phyloP scores from a whole-genome alignment of 1,140 invertebrate genomes.

The Homalodisca vitripennis region DNA sequence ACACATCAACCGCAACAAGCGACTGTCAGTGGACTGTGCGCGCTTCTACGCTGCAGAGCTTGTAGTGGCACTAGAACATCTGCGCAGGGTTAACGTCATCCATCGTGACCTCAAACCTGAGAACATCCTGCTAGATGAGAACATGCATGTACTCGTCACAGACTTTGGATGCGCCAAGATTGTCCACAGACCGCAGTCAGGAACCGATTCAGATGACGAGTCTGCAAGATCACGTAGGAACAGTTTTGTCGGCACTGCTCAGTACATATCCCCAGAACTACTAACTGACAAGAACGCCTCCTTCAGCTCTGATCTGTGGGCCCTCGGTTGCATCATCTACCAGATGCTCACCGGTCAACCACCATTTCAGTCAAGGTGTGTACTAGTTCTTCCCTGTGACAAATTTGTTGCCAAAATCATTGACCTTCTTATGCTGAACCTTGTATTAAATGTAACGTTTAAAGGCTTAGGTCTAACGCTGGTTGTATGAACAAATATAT shows the following conservation, averaged over 20 bases:
- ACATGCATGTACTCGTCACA: constrained; percentile 95
- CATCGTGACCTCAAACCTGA: constrained; percentile 89
- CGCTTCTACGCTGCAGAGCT: constrained; percentile 95
- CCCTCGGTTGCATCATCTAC: constrained; percentile 95
- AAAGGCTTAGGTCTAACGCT: too few species aligned
- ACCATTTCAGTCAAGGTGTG: constrained; percentile 87
- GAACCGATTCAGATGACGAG: constrained; percentile 34
- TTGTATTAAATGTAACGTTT: too few species aligned
- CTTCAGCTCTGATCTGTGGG: constrained; percentile 94
- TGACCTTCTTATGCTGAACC: too few species aligned
- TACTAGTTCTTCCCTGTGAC: too few species aligned
- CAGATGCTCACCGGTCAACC: constrained; percentile 94
- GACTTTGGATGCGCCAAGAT: constrained; percentile 98
- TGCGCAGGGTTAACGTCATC: constrained; percentile 88
- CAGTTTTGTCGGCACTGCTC: constrained; percentile 98
- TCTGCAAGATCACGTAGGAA: constrained; percentile 57
- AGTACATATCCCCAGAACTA: constrained; percentile 97
- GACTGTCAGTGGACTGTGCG: constrained; percentile 86
- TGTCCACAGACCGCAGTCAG: constrained; percentile 50
- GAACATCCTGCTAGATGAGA: constrained; percentile 86
- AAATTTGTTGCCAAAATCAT: too few species aligned
- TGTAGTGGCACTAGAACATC: constrained; percentile 85
- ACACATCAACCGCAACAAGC: constrained; percentile 87
- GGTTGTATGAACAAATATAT: too few species aligned
- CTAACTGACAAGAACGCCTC: constrained; percentile 78